Base-by-base conservation (phyloP, 2,797 vertebrate genomes). In the Acridotheres tristis region DNA sequence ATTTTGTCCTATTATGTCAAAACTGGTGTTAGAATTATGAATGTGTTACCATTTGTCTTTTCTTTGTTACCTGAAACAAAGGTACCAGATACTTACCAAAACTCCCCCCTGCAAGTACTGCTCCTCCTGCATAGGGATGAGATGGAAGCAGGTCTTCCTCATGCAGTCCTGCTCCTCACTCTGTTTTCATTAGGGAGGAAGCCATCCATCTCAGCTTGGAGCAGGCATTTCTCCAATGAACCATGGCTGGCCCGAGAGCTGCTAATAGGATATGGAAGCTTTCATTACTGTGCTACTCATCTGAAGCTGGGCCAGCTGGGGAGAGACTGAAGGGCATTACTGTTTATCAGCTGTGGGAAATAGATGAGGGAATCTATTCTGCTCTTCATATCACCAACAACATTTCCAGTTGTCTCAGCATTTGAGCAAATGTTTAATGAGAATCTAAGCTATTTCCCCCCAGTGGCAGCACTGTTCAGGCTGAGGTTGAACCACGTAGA, bases 1-100 rank as follows among this genome's bases (percentile, higher is more conserved):
- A 81, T 85, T 92, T 90, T 96, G 89, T 81, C 88, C 78, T 80
- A 85, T 90, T 88, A 83, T 94, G 90, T 91, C 80, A 92, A 93
- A 95, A 83, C 54, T 58, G 85, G 83, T 85, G 80, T 67, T 88
- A 92, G 85, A 95, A 94, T 95, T 95, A 96, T 78, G 76, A 62
- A 91, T 78, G 58, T 81, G 62, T 58, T 88, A 53, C 55, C 89
- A 81, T 88, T 94, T 85, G 27, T 86, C 89, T 86, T 91, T 55
- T 69, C 53, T 92, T 96, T 95, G 92, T 93, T 84, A 29, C 0
- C 1, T 16, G 76, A 90, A 95, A 95, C 91, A 93, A 95, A 91
- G 71, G 74, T 81, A 90, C 73, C 34, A 69, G 76, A 74, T 36
- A 82, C 85, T 91, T 82, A 69, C 63, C 45, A 71, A 86, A 86